These are phyloP conservation scores for Antennarius maculatus DNA, from an alignment of 2,797 vertebrate genomes.

Conservation along the genomic window DNA sequence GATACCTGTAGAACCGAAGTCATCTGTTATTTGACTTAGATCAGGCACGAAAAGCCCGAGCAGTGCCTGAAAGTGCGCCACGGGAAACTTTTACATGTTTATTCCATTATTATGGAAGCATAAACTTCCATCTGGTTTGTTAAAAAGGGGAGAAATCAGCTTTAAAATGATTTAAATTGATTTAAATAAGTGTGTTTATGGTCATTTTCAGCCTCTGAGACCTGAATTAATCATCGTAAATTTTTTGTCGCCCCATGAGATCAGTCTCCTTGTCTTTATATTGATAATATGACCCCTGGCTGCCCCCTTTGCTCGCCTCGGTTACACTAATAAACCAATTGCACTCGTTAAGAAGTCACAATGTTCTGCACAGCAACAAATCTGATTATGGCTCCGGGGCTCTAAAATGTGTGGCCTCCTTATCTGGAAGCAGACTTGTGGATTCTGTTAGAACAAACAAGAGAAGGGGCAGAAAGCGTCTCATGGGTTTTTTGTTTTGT, in stretches of 20 bases:
- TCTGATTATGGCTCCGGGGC: slow-evolving; percentile 74
- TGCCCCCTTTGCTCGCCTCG: slow-evolving; percentile 59
- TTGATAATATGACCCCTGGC: slow-evolving; percentile 61
- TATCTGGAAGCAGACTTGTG: slow-evolving; percentile 66
- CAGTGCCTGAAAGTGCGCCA: slow-evolving; percentile 24
- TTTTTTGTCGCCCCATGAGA: slow-evolving; percentile 30
- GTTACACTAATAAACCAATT: slow-evolving; percentile 74
- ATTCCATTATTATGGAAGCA: slow-evolving; percentile 28
- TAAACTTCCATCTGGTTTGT: slow-evolving; percentile 6
- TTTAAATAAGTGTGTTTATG: no score
- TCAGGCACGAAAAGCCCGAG: no score
- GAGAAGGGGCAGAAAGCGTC: slow-evolving; percentile 52
- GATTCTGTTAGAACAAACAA: slow-evolving; percentile 63
- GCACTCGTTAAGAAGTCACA: slow-evolving; percentile 78
- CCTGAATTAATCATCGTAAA: slow-evolving; percentile 1
- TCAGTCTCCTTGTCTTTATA: slow-evolving; percentile 33
- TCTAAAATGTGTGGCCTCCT: slow-evolving; percentile 70
- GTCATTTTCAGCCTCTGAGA: not conserved
- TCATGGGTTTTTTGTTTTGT: slow-evolving; percentile 24
- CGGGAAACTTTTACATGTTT: slow-evolving; percentile 26
- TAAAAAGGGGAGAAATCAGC: not conserved
- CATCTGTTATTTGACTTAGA: slow-evolving; percentile 47
- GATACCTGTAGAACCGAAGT: not conserved
- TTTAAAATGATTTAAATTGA: not conserved
- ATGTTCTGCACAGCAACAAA: slow-evolving; percentile 73